A percentile compares a stretch with the other conserved stretches of the same genome.
These are phyloP conservation scores for Pollenia angustigena DNA, from an alignment of 2,888 invertebrate genomes.

Conservation along the genomic window DNA sequence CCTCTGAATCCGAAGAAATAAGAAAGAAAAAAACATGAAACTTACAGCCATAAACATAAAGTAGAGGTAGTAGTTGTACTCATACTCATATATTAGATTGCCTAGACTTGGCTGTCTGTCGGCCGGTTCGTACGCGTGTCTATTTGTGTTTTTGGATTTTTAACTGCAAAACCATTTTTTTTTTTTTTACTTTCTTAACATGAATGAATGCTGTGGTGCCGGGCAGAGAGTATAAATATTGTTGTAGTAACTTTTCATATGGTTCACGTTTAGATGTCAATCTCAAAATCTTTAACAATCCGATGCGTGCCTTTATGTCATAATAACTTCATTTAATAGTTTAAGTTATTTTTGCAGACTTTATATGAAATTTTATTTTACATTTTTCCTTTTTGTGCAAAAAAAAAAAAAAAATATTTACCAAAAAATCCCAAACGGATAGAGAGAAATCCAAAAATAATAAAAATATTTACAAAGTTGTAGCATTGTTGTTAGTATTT, in stretches of 20 bases:
- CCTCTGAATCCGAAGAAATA: background rate
- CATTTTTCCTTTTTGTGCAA: background rate
- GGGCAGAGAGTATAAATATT: background rate
- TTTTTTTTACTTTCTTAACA: background rate
- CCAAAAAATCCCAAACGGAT: background rate
- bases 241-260: conserved; percentile 40
- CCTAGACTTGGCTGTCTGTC: background rate
- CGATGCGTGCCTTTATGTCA: conserved; percentile 73
- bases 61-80: background rate
- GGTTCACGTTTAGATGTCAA: conserved; percentile 71
- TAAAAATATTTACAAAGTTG: conserved; percentile 37
- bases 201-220: conserved; percentile 36
- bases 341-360: conserved; percentile 64
- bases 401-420: background rate
- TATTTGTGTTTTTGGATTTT: conserved; percentile 38
- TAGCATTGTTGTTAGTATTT: background rate
- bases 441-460: conserved; percentile 21
- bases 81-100: conserved; percentile 26
- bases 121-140: conserved; percentile 56
- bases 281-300: conserved; percentile 71
- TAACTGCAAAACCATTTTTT: conserved; percentile 21
- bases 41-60: conserved; percentile 18
- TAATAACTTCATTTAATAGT: conserved; percentile 73
- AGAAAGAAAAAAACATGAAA: background rate
- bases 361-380: conserved; percentile 40